Percentiles rank a stretch among this genome's conserved stretches.
Conservation (phyloP, 2,888 invertebrate genomes). For the Iselma pallidipennis region DNA sequence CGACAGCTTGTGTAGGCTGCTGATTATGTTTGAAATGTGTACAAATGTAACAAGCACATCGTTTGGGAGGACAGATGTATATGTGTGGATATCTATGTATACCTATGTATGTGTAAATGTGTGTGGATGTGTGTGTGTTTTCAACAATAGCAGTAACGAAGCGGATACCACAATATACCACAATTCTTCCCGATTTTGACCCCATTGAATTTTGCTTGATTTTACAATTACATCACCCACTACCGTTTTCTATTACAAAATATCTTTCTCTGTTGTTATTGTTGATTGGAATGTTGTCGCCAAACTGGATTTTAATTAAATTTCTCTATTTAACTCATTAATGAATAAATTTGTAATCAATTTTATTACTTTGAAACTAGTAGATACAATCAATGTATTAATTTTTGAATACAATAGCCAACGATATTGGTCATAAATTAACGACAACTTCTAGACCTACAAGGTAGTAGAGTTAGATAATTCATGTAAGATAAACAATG, state of each 20-base stretch:
- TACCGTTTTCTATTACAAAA: neutral
- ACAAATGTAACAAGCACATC: conserved; percentile 46
- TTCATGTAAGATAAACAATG: neutral
- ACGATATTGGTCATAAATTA: neutral
- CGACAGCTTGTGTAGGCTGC: conserved; percentile 28
- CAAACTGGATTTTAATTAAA: neutral
- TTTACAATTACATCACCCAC: neutral
- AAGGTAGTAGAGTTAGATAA: neutral
- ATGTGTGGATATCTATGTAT: too few relatives aligned
- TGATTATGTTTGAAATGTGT: conserved; percentile 34
- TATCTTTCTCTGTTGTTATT: neutral
- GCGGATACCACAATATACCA: conserved; percentile 42
- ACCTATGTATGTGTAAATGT: too few relatives aligned
- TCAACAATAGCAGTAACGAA: conserved; percentile 52
- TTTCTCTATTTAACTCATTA: neutral
- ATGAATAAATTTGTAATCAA: neutral
- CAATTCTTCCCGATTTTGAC: conserved; percentile 32
- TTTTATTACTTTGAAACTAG: neutral
- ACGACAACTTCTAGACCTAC: neutral
- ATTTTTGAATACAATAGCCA: neutral
- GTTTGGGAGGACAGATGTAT: conserved; percentile 49
- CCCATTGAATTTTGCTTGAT: neutral
- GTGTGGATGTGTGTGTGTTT: neutral
- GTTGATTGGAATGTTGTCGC: neutral
- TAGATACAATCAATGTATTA: neutral